Percentiles rank a stretch among this genome's conserved stretches.
Conservation (phyloP, 2,113 vertebrate genomes). For the Channa argus region DNA sequence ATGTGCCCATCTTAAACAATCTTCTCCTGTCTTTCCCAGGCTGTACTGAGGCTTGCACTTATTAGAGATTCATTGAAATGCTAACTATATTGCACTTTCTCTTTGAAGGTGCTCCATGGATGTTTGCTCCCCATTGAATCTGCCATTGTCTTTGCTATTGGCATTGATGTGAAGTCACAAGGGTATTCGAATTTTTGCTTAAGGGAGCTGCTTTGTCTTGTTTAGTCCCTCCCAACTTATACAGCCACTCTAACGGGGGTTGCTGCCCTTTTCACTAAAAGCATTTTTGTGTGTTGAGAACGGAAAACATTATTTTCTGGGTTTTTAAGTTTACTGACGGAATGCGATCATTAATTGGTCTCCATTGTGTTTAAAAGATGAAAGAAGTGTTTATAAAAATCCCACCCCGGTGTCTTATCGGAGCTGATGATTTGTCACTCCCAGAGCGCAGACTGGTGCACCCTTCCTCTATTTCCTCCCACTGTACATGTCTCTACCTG, state of each 20-base stretch:
- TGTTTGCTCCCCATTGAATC: conserved; percentile 49
- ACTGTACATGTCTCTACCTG: conserved; percentile 72
- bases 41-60: conserved; percentile 13
- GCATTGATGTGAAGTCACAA: conserved; percentile 62
- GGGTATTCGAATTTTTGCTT: conserved; percentile 36
- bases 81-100: conserved; percentile 50
- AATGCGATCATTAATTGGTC: conserved; percentile 40
- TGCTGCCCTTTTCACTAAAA: conserved; percentile 47
- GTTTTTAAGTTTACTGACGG: conserved; percentile 31
- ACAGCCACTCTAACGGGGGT: conserved; percentile 48
- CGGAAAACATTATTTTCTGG: conserved; percentile 7
- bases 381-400: too few species aligned
- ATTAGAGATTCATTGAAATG: conserved; percentile 73
- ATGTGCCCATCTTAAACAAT: conserved; percentile 27
- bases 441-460: conserved; percentile 13
- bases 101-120: conserved; percentile 54
- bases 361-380: conserved; percentile 42
- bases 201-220: conserved; percentile 59
- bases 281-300: conserved; percentile 21
- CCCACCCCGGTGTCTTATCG: conserved; percentile 43
- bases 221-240: conserved; percentile 25
- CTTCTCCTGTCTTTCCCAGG: conserved; percentile 20
- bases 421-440: conserved; percentile 37
- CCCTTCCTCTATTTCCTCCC: conserved; percentile 47
- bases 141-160: conserved; percentile 51